These are phyloP conservation scores for Prionailurus bengalensis DNA, from an alignment of 2,113 vertebrate species.

Conservation along the genomic window DNA sequence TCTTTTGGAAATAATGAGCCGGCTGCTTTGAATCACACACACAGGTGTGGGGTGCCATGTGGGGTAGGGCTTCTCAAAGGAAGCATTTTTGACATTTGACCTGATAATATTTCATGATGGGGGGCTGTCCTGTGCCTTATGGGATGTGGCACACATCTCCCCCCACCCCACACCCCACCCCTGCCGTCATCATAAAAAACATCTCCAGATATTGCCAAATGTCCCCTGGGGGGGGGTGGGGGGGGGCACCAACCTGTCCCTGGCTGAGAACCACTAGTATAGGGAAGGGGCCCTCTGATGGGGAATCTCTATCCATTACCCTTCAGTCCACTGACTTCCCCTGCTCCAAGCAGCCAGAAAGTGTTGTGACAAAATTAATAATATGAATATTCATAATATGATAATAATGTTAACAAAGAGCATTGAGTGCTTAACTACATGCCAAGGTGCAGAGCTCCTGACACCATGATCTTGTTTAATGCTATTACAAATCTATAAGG, in stretches of 20 bases:
- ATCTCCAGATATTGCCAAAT: not conserved
- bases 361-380: slow-evolving; percentile 4
- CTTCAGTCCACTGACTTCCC: not conserved
- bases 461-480: not conserved
- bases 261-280: not conserved
- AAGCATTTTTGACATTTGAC: not conserved
- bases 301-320: not conserved
- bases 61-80: not conserved
- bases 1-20: not conserved
- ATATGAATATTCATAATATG: not conserved
- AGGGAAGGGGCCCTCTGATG: no score
- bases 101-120: not conserved
- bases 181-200: not conserved
- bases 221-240: not conserved
- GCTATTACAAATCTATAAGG: not conserved
- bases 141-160: not conserved
- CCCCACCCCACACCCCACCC: no score
- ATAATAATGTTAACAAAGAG: not conserved
- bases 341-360: not conserved
- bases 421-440: not conserved
- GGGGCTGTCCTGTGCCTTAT: not conserved
- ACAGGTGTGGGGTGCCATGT: not conserved
- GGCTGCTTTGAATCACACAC: not conserved
- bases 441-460: not conserved
- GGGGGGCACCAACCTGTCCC: not conserved